These are phyloP conservation scores for Atherinosoma microstoma DNA, from an alignment of 2,797 vertebrate species.

Conservation along the genomic window DNA sequence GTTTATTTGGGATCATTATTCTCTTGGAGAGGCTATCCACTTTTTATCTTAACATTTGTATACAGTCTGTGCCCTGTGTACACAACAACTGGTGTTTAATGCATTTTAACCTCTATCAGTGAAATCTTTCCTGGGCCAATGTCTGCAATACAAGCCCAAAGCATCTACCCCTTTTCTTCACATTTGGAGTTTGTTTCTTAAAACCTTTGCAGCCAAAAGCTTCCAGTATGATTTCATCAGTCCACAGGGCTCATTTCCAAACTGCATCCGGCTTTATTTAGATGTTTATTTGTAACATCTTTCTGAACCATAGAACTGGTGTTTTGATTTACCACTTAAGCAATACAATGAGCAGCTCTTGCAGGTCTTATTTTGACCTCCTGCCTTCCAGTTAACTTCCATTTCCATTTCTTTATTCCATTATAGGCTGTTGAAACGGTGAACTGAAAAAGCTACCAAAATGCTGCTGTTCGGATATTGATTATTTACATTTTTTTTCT, in stretches of 20 bases:
- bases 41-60: background rate
- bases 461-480: no score
- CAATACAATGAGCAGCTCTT: background rate
- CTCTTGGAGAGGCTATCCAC: no score
- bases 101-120: background rate
- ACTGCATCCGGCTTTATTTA: background rate
- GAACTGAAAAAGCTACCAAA: no score
- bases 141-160: no score
- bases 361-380: background rate
- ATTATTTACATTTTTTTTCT: no score
- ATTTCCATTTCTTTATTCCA: background rate
- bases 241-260: background rate
- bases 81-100: background rate
- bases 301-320: background rate
- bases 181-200: background rate
- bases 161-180: no score
- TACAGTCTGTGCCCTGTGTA: background rate
- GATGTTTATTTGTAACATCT: background rate
- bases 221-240: background rate
- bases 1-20: background rate
- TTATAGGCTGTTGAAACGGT: no score
- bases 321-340: background rate
- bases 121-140: background rate
- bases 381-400: background rate
- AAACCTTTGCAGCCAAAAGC: background rate